Evolutionary conservation across 2,888 invertebrate species (phyloP).

Genomic region (Cheilosia vernalis): DNA sequence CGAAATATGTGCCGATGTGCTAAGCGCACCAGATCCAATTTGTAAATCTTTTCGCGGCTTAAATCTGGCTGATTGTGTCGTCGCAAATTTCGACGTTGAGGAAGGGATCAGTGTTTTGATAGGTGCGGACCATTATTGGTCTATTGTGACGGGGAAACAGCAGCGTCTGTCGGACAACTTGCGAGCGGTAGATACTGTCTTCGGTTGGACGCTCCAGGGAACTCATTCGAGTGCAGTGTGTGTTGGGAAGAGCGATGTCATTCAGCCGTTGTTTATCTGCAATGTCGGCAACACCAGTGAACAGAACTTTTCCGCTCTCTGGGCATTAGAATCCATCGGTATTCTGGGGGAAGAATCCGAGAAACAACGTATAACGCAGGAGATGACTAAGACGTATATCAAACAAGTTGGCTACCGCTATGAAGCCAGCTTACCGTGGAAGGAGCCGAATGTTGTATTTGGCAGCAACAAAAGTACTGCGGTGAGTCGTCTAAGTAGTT

Average conservation of each 20-base stretch:
- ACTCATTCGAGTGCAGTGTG: neutral
- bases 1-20: constrained; percentile 33
- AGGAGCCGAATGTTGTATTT: neutral
- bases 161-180: neutral
- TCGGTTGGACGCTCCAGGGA: constrained; percentile 39
- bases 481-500: neutral
- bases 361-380: constrained; percentile 12
- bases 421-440: constrained; percentile 20
- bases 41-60: constrained; percentile 14
- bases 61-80: constrained; percentile 31
- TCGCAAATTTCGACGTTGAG: constrained; percentile 9
- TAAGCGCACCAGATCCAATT: neutral
- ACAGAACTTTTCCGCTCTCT: constrained; percentile 18
- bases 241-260: neutral
- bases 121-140: constrained; percentile 22
- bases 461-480: neutral
- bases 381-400: constrained; percentile 28
- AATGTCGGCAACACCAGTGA: neutral
- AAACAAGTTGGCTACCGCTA: constrained; percentile 8
- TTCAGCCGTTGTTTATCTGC: too few species aligned
- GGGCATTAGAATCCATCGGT: constrained; percentile 42
- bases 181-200: constrained; percentile 15
- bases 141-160: constrained; percentile 19
- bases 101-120: constrained; percentile 12
- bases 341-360: constrained; percentile 37